Evolutionary conservation across 1,140 invertebrate genomes (phyloP).

Genomic region (Thaumatotibia leucotreta): DNA sequence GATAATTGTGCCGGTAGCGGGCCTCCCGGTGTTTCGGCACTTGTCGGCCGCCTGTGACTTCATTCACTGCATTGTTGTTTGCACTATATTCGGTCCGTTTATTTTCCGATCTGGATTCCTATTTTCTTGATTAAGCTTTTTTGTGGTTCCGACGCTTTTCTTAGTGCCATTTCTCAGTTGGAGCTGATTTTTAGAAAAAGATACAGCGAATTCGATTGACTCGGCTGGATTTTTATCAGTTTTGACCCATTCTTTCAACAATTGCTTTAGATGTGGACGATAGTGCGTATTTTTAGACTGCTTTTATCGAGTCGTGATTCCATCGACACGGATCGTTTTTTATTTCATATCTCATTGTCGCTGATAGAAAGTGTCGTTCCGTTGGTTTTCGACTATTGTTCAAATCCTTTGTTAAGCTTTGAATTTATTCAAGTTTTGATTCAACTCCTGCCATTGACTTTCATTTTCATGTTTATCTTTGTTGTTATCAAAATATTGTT

Average conservation of each 20-base stretch:
- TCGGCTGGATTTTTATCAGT: not conserved
- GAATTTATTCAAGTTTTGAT: conserved; percentile 5
- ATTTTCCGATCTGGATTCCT: conserved; percentile 1
- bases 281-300: conserved; percentile 10
- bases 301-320: conserved; percentile 43
- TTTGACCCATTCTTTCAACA: conserved; percentile 11
- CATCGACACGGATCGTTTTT: conserved; percentile 49
- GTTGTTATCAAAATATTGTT: not conserved
- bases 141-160: not conserved
- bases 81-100: not conserved
- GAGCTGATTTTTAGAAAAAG: conserved; percentile 1
- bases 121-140: not conserved
- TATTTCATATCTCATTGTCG: conserved; percentile 45
- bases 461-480: not conserved
- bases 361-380: conserved; percentile 20
- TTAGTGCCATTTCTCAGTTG: not conserved
- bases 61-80: conserved; percentile 9
- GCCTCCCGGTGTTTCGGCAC: conserved; percentile 33
- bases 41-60: conserved; percentile 9
- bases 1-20: conserved; percentile 70
- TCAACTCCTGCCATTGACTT: not conserved
- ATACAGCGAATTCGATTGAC: conserved; percentile 6
- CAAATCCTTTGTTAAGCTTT: conserved; percentile 35
- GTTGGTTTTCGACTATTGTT: conserved; percentile 23
- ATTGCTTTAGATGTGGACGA: conserved; percentile 1